These are phyloP conservation scores for Drosophila asahinai DNA, from an alignment of 1,140 invertebrate genomes.

Conservation along the genomic window DNA sequence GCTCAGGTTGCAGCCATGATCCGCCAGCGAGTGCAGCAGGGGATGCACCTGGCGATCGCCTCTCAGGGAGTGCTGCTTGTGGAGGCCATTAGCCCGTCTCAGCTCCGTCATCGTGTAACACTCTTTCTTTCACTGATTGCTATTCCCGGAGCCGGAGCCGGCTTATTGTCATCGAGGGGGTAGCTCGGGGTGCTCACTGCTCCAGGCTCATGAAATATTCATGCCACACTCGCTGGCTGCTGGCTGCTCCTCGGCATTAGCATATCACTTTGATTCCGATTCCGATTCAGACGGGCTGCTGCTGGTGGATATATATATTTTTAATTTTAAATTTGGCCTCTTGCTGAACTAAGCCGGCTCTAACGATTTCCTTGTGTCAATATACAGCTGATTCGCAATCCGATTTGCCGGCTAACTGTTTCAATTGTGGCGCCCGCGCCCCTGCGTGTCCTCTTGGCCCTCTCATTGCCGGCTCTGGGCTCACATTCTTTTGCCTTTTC, in stretches of 20 bases:
- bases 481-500: conserved; percentile 30
- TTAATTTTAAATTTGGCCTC: conserved; percentile 75
- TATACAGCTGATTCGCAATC: conserved; percentile 77
- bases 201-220: conserved; percentile 75
- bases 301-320: conserved; percentile 49
- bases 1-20: conserved; percentile 73
- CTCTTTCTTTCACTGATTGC: conserved; percentile 2
- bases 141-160: conserved; percentile 27
- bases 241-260: conserved; percentile 53
- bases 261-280: conserved; percentile 73
- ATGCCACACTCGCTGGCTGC: conserved; percentile 38
- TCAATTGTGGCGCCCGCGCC: conserved; percentile 44
- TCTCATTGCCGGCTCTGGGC: conserved; percentile 64
- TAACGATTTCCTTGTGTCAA: conserved; percentile 83
- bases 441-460: conserved; percentile 38
- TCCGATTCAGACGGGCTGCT: conserved; percentile 20
- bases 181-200: conserved; percentile 10
- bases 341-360: conserved; percentile 68
- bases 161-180: conserved; percentile 72
- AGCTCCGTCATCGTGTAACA: conserved; percentile 62
- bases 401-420: conserved; percentile 73
- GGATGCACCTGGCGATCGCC: conserved; percentile 51
- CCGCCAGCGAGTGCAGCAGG: conserved; percentile 61
- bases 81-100: conserved; percentile 60
- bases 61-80: conserved; percentile 69